phyloP scores from a whole-genome alignment of 2,113 vertebrate species.

The Alces alces region DNA sequence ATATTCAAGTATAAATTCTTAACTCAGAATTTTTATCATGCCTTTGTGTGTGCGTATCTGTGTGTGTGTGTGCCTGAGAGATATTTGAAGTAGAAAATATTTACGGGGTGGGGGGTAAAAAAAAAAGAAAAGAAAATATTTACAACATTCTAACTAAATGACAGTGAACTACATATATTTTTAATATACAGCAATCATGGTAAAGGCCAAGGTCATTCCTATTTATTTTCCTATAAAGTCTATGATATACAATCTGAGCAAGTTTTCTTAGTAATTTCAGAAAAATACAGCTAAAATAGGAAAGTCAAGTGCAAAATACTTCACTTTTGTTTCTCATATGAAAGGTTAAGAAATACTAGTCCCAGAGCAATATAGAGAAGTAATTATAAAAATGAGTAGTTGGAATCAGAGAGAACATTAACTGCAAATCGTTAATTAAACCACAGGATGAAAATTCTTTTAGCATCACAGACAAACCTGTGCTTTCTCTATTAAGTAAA shows the following conservation, averaged over 20 bases:
- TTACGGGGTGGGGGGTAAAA: too few relatives aligned
- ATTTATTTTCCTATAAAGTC: slow-evolving; percentile 5
- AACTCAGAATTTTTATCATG: neutral
- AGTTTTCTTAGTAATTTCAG: neutral
- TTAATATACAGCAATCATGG: neutral
- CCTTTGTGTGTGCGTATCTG: neutral
- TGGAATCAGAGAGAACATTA: neutral
- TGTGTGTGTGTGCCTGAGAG: neutral
- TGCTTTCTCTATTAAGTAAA: neutral
- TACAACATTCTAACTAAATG: neutral
- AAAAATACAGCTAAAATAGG: neutral
- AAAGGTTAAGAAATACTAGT: neutral
- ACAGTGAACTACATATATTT: neutral
- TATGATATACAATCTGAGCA: neutral
- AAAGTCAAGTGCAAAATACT: neutral
- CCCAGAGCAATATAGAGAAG: neutral
- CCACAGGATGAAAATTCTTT: neutral
- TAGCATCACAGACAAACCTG: neutral
- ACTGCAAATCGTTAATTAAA: neutral
- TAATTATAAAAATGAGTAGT: neutral
- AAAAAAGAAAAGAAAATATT: neutral
- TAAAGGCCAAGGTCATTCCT: neutral
- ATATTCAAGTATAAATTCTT: neutral
- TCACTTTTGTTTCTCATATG: neutral
- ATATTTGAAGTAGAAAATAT: neutral